These are phyloP conservation scores for Hormaphis cornu DNA, from an alignment of 1,140 invertebrate species.

Conservation along the genomic window DNA sequence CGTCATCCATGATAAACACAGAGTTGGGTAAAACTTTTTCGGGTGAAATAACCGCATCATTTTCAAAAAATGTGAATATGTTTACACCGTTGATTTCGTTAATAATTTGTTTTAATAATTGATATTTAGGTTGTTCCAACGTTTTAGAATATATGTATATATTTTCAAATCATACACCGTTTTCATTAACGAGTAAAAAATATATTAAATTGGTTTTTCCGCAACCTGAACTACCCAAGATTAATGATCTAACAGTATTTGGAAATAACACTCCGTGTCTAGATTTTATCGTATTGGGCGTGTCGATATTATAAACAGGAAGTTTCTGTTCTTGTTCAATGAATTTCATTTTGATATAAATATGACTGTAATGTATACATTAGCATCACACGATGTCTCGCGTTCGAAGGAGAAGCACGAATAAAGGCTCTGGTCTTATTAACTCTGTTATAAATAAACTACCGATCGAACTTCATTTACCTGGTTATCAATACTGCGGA, in stretches of 20 bases:
- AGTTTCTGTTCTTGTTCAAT: neutral
- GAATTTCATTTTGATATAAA: neutral
- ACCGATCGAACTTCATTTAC: constrained; percentile 44
- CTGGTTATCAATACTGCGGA: constrained; percentile 45
- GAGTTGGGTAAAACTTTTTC: constrained; percentile 37
- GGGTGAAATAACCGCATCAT: constrained; percentile 30
- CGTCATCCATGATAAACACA: constrained; percentile 43
- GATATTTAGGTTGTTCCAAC: constrained; percentile 41
- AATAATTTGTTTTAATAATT: constrained; percentile 38
- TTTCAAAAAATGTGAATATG: constrained; percentile 19
- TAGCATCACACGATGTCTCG: neutral
- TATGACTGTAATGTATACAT: neutral
- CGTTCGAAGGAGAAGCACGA: neutral
- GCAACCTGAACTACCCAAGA: constrained; percentile 39
- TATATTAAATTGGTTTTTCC: constrained; percentile 43
- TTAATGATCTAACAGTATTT: constrained; percentile 37
- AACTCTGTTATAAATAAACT: constrained; percentile 43
- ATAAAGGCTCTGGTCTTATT: constrained; percentile 36
- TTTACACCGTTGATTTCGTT: constrained; percentile 36
- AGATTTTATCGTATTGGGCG: too few species aligned
- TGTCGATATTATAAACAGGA: neutral
- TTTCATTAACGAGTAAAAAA: constrained; percentile 37
- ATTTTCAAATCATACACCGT: constrained; percentile 42
- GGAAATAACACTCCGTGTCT: constrained; percentile 36
- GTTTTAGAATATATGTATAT: constrained; percentile 43